Conservation (phyloP, 2,797 vertebrate genomes). For the Huso huso region DNA sequence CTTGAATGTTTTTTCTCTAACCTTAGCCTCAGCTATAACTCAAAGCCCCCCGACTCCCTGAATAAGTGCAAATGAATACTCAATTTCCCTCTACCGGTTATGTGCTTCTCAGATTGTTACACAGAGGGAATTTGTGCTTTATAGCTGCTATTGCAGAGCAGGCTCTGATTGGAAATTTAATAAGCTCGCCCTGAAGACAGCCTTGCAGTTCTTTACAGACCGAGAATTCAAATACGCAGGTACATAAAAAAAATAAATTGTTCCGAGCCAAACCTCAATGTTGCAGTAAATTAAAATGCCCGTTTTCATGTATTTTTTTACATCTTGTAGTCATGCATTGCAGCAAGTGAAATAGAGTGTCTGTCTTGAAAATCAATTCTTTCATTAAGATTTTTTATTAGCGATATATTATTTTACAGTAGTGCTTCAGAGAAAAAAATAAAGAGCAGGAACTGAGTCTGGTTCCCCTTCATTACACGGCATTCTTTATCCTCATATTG, state of each 20-base stretch:
- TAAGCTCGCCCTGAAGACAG: conserved; percentile 44
- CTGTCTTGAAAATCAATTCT: conserved; percentile 43
- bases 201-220: neutral
- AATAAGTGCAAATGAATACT: conserved; percentile 53
- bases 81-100: conserved; percentile 43
- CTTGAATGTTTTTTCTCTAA: conserved; percentile 37
- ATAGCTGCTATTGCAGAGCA: conserved; percentile 43
- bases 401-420: conserved; percentile 31
- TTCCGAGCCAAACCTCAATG: conserved; percentile 33
- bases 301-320: conserved; percentile 28
- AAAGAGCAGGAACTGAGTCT: conserved; percentile 26
- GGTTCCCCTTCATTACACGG: conserved; percentile 37
- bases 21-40: conserved; percentile 28
- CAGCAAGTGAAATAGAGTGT: conserved; percentile 17
- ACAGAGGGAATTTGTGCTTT: conserved; percentile 48
- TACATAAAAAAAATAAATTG: conserved; percentile 8
- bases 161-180: conserved; percentile 62
- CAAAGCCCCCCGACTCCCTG: conserved; percentile 38
- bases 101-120: conserved; percentile 41
- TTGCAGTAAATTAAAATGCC: conserved; percentile 48
- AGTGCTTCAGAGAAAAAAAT: conserved; percentile 30
- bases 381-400: conserved; percentile 48
- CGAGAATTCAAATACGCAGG: neutral
- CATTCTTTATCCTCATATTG: conserved; percentile 38
- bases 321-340: neutral